These are phyloP conservation scores for Dermatemys mawii DNA, from an alignment of 2,113 vertebrate species.

Conservation along the genomic window DNA sequence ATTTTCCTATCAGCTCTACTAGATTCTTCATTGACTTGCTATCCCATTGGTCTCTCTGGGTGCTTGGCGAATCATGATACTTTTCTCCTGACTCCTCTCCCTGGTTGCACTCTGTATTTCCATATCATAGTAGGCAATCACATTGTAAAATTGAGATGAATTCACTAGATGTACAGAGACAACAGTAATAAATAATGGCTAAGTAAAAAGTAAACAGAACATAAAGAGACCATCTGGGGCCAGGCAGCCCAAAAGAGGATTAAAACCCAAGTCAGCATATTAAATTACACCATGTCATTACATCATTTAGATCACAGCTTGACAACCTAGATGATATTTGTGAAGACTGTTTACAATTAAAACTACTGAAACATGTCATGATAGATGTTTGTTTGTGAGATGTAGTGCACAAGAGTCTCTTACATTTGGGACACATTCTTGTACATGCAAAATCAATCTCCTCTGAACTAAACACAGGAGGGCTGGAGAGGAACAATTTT, in stretches of 20 bases:
- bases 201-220: conserved; percentile 67
- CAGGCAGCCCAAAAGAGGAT: conserved; percentile 47
- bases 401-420: background rate
- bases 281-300: conserved; percentile 52
- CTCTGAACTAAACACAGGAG: conserved; percentile 16
- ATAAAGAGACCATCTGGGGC: conserved; percentile 53
- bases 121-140: conserved; percentile 25
- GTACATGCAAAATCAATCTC: conserved; percentile 17
- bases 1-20: background rate
- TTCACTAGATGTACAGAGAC: conserved; percentile 43
- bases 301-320: conserved; percentile 62
- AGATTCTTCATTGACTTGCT: background rate
- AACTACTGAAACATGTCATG: conserved; percentile 52
- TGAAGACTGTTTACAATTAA: conserved; percentile 65
- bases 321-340: conserved; percentile 56
- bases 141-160: conserved; percentile 46
- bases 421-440: conserved; percentile 34
- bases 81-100: background rate
- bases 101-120: background rate
- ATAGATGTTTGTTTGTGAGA: conserved; percentile 52
- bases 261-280: conserved; percentile 57
- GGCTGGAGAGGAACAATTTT: background rate
- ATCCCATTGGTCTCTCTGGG: background rate
- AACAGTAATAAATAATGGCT: conserved; percentile 65
- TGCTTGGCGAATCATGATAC: background rate